Base-by-base conservation (phyloP, 2,888 invertebrate species). In the Harpagoxenus sublaevis region DNA sequence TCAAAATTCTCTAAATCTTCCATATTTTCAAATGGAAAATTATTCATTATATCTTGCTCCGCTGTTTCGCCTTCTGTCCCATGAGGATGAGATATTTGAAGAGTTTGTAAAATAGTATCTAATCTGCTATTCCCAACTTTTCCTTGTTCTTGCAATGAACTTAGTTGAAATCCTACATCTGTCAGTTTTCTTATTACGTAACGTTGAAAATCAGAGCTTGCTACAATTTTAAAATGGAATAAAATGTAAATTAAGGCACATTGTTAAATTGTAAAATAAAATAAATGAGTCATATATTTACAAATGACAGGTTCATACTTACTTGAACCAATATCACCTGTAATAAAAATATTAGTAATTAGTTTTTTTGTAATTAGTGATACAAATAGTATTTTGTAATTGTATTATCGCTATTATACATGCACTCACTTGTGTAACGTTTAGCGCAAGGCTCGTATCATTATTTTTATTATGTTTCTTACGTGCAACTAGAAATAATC, bases 101-200 rank as follows among this genome's bases (percentile, higher is more conserved):
- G 18, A 39, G 39, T 63, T 39, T n/a, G 39, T 39, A 39, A n/a
- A 35, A 63, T 65, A 66, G 8, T 66, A 42, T 66, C 66, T 23
- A 66, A 15, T 66, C n/a, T 66, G 23, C 3, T 66, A 28, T 66
- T 66, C 12, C 8, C 5, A 66, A 66, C 5, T 45, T 28, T 66
- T 66, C 23, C 45, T 66, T 66, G 66, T 66, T 66, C 66, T 66
- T 42, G 12, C 9, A 66, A 23, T 66, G 45, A 45, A 42, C 12
- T 12, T 28, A 66, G 15, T 66, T 66, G 12, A 45, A 23, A 66
- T 66, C 66, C 66, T 12, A 42, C 23, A 3, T 66, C 45, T 66
- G 45, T 2, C 4, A 65, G 4, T 42, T 65, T 65, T 65, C 65
- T 63, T n/a, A 63, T 23, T 6, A 63, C 18, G n/a, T 12, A 65